A percentile compares a stretch with the other conserved stretches of the same genome.
phyloP scores from a whole-genome alignment of 2,113 vertebrate genomes.

The Tragulus kanchil region DNA sequence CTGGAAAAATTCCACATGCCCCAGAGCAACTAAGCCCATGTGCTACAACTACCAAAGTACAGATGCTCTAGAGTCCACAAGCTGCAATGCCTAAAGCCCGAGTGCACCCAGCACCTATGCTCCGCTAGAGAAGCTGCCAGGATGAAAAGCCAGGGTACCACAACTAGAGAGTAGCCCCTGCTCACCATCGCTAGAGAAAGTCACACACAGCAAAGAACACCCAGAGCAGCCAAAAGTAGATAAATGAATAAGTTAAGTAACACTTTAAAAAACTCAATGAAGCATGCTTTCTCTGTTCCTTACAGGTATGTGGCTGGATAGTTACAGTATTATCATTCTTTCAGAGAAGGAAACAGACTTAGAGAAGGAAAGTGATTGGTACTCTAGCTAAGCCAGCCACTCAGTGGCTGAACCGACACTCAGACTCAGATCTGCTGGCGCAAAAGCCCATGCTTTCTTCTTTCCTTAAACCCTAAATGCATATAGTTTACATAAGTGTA shows the following conservation, averaged over 20 bases:
- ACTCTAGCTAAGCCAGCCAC: not conserved
- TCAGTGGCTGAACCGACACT: not conserved
- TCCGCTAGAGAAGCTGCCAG: not conserved
- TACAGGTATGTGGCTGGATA: not conserved
- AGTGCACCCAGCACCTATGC: not conserved
- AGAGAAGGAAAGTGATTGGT: not conserved
- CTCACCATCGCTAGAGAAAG: not conserved
- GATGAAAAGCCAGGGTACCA: not conserved
- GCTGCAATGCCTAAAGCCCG: not conserved
- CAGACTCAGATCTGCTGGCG: not conserved
- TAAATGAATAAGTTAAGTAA: not conserved
- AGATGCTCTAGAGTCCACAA: not conserved
- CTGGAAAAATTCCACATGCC: not conserved
- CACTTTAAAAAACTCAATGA: not conserved
- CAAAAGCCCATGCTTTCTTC: not conserved
- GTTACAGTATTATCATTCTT: not conserved
- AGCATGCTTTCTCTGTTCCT: not conserved
- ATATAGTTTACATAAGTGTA: not conserved
- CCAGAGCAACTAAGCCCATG: not conserved
- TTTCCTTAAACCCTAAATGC: not conserved
- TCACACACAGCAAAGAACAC: not conserved
- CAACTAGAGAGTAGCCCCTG: not conserved
- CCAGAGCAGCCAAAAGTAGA: not conserved
- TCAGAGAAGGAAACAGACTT: not conserved
- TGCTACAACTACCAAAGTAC: not conserved